Base-by-base conservation (phyloP, 2,888 invertebrate species). In the Eupithecia subumbrata region DNA sequence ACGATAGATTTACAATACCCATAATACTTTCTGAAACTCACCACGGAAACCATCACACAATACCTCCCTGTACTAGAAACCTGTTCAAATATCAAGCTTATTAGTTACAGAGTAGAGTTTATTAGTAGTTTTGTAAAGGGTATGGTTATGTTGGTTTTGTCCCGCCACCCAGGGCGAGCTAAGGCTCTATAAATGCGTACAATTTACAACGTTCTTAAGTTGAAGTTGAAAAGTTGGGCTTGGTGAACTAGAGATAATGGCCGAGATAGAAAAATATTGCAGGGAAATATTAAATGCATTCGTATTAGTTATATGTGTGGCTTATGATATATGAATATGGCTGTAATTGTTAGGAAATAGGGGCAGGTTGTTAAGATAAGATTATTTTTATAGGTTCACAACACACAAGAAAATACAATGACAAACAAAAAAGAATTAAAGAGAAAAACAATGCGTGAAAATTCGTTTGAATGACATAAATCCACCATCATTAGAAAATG, bases 131-230 rank as follows among this genome's bases (percentile, higher is more conserved):
- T 80, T 78, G 68, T 43, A 22, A 18, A 5, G 34, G 14, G 75
- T 45, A n/a, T 60, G 52, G 60, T 60, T n/a, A 63, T 43, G 12
- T 66, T 78, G 72, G 81, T 76, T 67, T 63, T 72, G 72, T 69
- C 78, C 79, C 85, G 89, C 93, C 93, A 93, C 93, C 93, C 93
- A 93, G 88, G 87, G 91, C 89, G 92, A 84, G 81, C 85, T 84
- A 86, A 86, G 88, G 85, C 86, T 86, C 91, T 90, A 92, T 92
- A 93, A 93, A 93, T 90, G 93, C 85, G 84, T 86, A 90, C 91
- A 90, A 92, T 93, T 93, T 93, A 92, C 90, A 90, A 90, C 90
- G 88, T 88, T 88, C 91, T 89, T 90, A 89, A 89, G 85, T 87
- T 89, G 88, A 91, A 90, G 90, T 92, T 92, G 91, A 92, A 90